Percentiles rank a stretch among this genome's conserved stretches.
Conservation (phyloP, 1,140 invertebrate genomes). For the Sitophilus oryzae region DNA sequence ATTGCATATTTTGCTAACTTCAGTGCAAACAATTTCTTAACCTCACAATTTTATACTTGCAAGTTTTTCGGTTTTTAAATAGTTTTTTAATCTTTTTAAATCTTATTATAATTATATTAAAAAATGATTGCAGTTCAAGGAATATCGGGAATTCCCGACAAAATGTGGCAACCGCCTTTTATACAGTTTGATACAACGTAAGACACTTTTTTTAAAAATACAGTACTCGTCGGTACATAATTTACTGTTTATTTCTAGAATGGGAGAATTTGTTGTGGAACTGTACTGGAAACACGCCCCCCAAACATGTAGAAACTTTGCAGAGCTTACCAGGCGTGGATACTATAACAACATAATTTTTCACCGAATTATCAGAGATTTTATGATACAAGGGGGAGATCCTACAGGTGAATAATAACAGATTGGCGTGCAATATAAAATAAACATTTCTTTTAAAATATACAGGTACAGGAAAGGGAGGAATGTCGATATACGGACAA, state of each 20-base stretch:
- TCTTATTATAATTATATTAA: background rate
- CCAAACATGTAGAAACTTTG: conserved; percentile 93
- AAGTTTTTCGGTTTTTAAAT: too few species aligned
- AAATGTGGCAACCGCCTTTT: conserved; percentile 80
- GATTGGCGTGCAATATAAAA: background rate
- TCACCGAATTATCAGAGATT: conserved; percentile 92
- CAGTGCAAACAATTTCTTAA: too few species aligned
- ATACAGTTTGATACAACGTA: conserved; percentile 75
- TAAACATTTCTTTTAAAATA: too few species aligned
- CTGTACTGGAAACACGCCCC: conserved; percentile 98
- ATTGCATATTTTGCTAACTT: too few species aligned
- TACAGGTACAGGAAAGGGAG: conserved; percentile 77
- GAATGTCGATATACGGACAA: conserved; percentile 93
- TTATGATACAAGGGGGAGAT: conserved; percentile 97
- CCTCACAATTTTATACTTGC: too few species aligned
- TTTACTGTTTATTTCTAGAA: conserved; percentile 56
- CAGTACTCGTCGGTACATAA: background rate
- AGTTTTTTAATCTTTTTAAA: too few species aligned
- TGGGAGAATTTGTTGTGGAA: conserved; percentile 88
- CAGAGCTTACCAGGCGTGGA: conserved; percentile 82
- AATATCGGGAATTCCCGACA: conserved; percentile 67
- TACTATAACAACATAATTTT: conserved; percentile 97
- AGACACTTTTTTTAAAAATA: conserved; percentile 45
- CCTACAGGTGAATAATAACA: conserved; percentile 78
- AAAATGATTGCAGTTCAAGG: conserved; percentile 38